Evolutionary conservation across 35 echinoderm and acorn worm genomes (phyloP).

Genomic region (Apostichopus californicus): DNA sequence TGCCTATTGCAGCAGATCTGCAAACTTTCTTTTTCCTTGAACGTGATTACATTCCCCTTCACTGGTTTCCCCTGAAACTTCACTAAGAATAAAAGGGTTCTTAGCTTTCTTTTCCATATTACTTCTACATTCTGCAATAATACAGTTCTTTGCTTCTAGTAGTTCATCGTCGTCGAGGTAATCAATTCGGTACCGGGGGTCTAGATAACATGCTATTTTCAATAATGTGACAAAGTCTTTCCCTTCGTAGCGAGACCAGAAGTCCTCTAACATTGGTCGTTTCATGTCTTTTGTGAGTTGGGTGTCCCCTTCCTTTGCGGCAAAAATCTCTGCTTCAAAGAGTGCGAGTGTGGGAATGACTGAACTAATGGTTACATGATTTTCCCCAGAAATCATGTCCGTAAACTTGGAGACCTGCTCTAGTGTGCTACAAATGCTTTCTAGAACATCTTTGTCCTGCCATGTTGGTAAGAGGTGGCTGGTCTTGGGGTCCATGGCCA

Average conservation of each 20-base stretch:
- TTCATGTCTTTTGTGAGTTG: slow-evolving; percentile 3
- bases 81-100: too few relatives aligned
- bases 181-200: neutral
- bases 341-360: neutral
- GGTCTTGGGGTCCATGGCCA: neutral
- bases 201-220: neutral
- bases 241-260: slow-evolving; percentile 17
- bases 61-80: neutral
- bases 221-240: neutral
- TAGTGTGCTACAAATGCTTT: neutral
- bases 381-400: neutral
- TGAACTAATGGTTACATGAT: too few relatives aligned
- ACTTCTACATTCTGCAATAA: slow-evolving; percentile 1
- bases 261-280: neutral
- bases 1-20: neutral
- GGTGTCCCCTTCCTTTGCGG: neutral
- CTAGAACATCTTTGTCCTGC: neutral
- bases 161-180: neutral
- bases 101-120: neutral
- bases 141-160: too few relatives aligned
- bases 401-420: neutral
- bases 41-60: slow-evolving; percentile 10
- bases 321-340: slow-evolving; percentile 19
- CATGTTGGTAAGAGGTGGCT: too few relatives aligned
- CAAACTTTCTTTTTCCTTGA: neutral